These are phyloP conservation scores for Micoletzkya japonica DNA, from an alignment of 2,888 invertebrate species.

Conservation along the genomic window DNA sequence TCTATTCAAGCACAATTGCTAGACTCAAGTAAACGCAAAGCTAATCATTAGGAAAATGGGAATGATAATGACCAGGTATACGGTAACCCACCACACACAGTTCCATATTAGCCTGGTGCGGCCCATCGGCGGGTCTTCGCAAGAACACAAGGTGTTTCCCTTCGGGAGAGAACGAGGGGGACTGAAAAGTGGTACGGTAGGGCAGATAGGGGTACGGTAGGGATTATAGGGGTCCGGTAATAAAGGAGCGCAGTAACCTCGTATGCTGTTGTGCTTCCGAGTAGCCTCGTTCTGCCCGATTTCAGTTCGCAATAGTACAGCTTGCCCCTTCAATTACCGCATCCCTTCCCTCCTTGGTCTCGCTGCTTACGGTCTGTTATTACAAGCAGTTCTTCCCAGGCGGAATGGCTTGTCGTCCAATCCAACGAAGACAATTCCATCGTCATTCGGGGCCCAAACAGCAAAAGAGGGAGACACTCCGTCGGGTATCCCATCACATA, in stretches of 20 bases:
- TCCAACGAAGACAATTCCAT: conserved; percentile 59
- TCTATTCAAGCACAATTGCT: background rate
- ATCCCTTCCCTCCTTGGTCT: background rate
- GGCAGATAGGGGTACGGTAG: no score
- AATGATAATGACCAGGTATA: background rate
- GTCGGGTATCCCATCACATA: conserved; percentile 45
- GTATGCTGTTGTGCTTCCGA: conserved; percentile 33
- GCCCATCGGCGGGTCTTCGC: conserved; percentile 49
- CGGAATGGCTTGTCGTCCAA: conserved; percentile 47
- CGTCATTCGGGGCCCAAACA: conserved; percentile 58
- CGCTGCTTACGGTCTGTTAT: conserved; percentile 44
- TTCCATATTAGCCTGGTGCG: conserved; percentile 50
- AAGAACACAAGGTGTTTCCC: conserved; percentile 43
- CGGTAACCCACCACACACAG: conserved; percentile 36
- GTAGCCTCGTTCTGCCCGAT: conserved; percentile 36
- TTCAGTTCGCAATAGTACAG: conserved; percentile 54
- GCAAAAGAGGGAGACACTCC: conserved; percentile 49
- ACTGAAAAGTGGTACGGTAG: conserved; percentile 37
- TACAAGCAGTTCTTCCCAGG: conserved; percentile 57
- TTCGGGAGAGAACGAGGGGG: conserved; percentile 48
- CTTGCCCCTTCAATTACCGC: conserved; percentile 38
- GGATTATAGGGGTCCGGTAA: no score
- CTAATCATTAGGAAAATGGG: background rate
- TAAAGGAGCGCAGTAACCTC: background rate
- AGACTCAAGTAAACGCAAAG: background rate